Percentiles rank a stretch among this genome's conserved stretches.
Conservation (phyloP, 1,140 invertebrate genomes). For the Drosophila sp. region DNA sequence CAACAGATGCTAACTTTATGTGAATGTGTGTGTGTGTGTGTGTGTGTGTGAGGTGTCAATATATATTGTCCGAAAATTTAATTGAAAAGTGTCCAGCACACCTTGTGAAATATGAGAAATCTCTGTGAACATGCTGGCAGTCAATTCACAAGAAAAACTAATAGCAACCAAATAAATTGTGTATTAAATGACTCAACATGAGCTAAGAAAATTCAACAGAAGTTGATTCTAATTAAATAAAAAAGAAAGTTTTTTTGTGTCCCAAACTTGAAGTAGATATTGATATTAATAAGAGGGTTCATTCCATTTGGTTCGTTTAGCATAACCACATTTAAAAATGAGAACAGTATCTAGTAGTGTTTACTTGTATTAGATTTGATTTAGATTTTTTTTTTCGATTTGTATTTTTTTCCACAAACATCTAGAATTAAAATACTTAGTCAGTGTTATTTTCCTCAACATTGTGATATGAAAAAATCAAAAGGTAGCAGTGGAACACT, state of each 20-base stretch:
- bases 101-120: slow-evolving; percentile 44
- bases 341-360: too few species aligned
- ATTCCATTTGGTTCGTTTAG: too few species aligned
- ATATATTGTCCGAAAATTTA: slow-evolving; percentile 29
- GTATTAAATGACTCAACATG: slow-evolving; percentile 34
- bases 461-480: too few species aligned
- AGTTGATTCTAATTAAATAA: neutral
- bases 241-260: neutral
- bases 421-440: too few species aligned
- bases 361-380: too few species aligned
- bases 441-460: too few species aligned
- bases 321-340: too few species aligned
- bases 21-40: neutral
- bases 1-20: neutral
- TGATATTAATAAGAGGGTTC: too few species aligned
- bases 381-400: too few species aligned
- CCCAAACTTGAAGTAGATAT: neutral
- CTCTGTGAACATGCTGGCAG: slow-evolving; percentile 12
- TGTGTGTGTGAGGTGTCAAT: slow-evolving; percentile 3
- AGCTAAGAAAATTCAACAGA: slow-evolving; percentile 8
- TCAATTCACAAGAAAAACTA: slow-evolving; percentile 21
- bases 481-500: too few species aligned
- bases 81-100: slow-evolving; percentile 47
- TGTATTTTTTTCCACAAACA: too few species aligned
- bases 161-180: slow-evolving; percentile 15